These are phyloP conservation scores for Heteractis magnifica DNA, from an alignment of 92 coral and sea anemone species.

Conservation along the genomic window DNA sequence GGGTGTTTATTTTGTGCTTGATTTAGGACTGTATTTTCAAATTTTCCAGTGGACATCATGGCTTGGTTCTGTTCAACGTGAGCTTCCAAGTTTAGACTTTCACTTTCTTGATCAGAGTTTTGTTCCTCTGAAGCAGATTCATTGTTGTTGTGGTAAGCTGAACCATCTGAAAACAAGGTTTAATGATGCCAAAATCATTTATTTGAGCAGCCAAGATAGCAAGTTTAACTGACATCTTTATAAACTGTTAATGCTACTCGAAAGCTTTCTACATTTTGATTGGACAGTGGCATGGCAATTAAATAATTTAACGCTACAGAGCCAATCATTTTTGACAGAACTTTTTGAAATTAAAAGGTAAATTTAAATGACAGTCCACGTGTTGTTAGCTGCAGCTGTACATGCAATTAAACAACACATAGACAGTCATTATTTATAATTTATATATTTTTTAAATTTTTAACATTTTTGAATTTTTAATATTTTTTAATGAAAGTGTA, in stretches of 20 bases:
- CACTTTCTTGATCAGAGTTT: neutral
- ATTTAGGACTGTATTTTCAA: neutral
- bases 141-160: neutral
- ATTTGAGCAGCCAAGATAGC: neutral
- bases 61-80: neutral
- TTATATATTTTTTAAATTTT: too few species aligned
- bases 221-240: neutral
- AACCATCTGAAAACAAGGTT: neutral
- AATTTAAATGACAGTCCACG: neutral
- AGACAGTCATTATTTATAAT: too few species aligned
- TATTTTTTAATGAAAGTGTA: too few species aligned
- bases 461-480: too few species aligned
- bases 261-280: neutral
- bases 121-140: neutral
- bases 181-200: neutral
- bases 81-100: neutral
- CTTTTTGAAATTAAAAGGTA: neutral
- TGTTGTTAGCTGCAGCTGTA: neutral
- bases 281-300: neutral
- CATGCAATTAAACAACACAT: too few species aligned
- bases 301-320: neutral
- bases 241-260: neutral
- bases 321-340: neutral
- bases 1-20: neutral
- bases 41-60: neutral